A percentile compares a stretch with the other conserved stretches of the same genome.
Evolutionary conservation across 2,888 invertebrate species (phyloP).

Genomic region (Stenodera caucasica): DNA sequence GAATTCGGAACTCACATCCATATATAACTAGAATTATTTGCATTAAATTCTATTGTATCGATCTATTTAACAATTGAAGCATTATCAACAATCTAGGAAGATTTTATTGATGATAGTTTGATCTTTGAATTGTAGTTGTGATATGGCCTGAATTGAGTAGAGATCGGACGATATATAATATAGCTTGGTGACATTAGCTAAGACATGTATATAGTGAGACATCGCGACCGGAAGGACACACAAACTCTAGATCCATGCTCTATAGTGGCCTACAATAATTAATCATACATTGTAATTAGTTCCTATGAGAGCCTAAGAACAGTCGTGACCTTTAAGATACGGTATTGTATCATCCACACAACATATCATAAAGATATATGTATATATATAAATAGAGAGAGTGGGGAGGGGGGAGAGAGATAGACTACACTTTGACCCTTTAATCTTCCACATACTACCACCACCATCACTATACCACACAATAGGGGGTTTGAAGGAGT

Average conservation of each 20-base stretch:
- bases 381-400: not conserved
- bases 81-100: not conserved
- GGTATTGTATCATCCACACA: slow-evolving; percentile 29
- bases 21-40: slow-evolving; percentile 10
- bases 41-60: slow-evolving; percentile 1
- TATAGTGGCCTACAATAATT: slow-evolving; percentile 55
- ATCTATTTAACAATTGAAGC: not conserved
- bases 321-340: slow-evolving; percentile 37
- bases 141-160: slow-evolving; percentile 26
- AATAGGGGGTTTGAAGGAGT: not conserved
- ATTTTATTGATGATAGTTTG: not conserved
- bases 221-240: slow-evolving; percentile 50
- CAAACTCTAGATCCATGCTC: slow-evolving; percentile 50
- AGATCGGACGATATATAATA: slow-evolving; percentile 52
- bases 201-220: slow-evolving; percentile 56
- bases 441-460: not conserved
- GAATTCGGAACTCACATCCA: slow-evolving; percentile 10
- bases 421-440: not conserved
- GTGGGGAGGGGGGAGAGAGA: not conserved
- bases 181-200: slow-evolving; percentile 55
- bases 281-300: slow-evolving; percentile 59
- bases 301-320: slow-evolving; percentile 43
- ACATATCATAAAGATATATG: not conserved
- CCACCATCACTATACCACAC: not conserved
- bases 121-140: slow-evolving; percentile 15